Base-by-base conservation (phyloP, 1,140 invertebrate genomes). In the Lepidurus arcticus region DNA sequence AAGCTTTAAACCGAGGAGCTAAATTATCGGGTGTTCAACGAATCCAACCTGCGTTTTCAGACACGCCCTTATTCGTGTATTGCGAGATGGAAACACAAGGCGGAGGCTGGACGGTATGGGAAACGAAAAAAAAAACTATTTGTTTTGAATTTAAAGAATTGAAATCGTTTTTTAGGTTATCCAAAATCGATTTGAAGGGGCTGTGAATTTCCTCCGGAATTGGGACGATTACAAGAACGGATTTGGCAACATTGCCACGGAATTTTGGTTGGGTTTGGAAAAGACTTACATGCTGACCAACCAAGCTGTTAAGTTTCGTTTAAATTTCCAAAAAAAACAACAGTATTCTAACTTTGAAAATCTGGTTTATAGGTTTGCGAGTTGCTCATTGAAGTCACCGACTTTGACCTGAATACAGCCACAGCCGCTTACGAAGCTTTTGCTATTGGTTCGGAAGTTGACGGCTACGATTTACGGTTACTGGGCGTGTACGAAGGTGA, bases 101-200 rank as follows among this genome's bases (percentile, higher is more conserved):
- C 81, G 95, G 95, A 10, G 96, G 96, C 77, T 97, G 95, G 95
- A 97, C 94, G 83, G 94, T 97, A 88, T 91, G 88, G 8, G 8
- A 34, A 13, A 13, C 16, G 24, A 44, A 21, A n/a, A 75, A 34
- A n/a, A n/a, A 78, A 26, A 73, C 44, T 21, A 42, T 45, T 13
- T 42, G 21, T n/a, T 21, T 43, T 42, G 44, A 43, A 77, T 4
- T 11, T 42, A 13, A 73, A 0, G 3, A 79, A 53, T 43, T 42
- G 24, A 44, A 13, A 16, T 76, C 65, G 44, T 75, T 79, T 77
- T 76, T 65, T 76, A 85, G 85, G 83, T 88, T 9, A 84, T 91
- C 76, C 87, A 90, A 83, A 89, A 88, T 78, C 86, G 90, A 47
- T 87, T 85, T 77, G 87, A 90, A 78, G 90, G 90, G 0, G 85